A percentile compares a stretch with the other conserved stretches of the same genome.
Evolutionary conservation across 2,113 vertebrate genomes (phyloP).

Genomic region (Ranitomeya imitator): DNA sequence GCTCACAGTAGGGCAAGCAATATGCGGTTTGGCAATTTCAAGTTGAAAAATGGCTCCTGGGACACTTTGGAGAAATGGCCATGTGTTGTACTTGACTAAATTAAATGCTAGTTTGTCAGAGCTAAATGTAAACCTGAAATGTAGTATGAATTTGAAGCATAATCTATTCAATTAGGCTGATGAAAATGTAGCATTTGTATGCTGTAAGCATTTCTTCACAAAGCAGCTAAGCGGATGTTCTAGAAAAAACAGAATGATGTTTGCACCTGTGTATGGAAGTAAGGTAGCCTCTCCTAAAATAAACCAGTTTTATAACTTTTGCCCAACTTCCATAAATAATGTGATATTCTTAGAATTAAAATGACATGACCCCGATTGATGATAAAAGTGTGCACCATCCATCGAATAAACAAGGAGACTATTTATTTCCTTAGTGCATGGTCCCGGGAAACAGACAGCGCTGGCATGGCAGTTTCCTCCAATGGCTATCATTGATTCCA

Average conservation of each 20-base stretch:
- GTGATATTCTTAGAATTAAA: neutral
- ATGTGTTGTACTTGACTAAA: no score
- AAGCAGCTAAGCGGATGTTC: neutral
- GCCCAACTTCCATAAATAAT: neutral
- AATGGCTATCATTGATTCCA: neutral
- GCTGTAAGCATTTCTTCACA: no score
- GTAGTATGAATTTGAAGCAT: no score
- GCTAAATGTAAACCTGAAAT: no score
- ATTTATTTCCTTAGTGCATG: neutral
- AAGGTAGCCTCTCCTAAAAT: neutral
- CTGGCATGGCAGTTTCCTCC: neutral
- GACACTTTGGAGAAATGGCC: no score
- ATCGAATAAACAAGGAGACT: neutral
- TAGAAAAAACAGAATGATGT: neutral
- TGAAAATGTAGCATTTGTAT: no score
- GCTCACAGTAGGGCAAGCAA: no score
- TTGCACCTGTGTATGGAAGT: neutral
- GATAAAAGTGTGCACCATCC: no score
- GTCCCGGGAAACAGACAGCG: neutral
- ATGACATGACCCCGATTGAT: neutral
- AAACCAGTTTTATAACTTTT: neutral
- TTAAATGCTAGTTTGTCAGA: no score
- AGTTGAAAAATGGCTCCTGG: no score
- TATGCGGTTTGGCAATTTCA: no score
- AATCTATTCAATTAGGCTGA: no score